Evolutionary conservation across 2,113 vertebrate species (phyloP).

Genomic region (Rhea pennata): DNA sequence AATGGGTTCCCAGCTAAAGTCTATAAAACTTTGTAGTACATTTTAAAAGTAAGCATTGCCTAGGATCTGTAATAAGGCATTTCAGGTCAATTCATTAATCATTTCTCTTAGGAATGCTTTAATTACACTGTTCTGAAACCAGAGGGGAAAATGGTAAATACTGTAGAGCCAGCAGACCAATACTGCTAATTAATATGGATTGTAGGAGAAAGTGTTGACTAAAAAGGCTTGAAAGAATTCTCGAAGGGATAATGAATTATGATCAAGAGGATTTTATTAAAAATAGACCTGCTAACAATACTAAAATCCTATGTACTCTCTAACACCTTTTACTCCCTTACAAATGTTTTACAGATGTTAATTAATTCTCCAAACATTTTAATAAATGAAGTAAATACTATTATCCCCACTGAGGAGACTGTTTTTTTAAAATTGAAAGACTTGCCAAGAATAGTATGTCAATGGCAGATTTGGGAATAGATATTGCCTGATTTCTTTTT

Average conservation of each 20-base stretch:
- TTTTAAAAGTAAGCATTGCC: slow-evolving; percentile 48
- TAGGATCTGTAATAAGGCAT: slow-evolving; percentile 48
- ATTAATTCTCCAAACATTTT: slow-evolving; percentile 15
- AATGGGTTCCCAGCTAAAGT: slow-evolving; percentile 10
- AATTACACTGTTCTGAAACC: slow-evolving; percentile 62
- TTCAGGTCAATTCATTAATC: slow-evolving; percentile 73
- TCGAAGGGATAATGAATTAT: slow-evolving; percentile 59
- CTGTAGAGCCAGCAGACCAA: slow-evolving; percentile 51
- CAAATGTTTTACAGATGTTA: slow-evolving; percentile 14
- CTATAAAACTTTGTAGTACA: slow-evolving; percentile 36
- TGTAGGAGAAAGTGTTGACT: slow-evolving; percentile 60
- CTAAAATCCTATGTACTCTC: not conserved
- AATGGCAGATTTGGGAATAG: not conserved
- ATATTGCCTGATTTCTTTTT: not conserved
- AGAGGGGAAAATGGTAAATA: slow-evolving; percentile 58
- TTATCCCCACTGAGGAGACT: not conserved
- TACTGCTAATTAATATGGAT: slow-evolving; percentile 70
- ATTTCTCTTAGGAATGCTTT: slow-evolving; percentile 67
- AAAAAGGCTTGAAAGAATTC: slow-evolving; percentile 65
- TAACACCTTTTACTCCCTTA: not conserved
- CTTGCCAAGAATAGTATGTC: not conserved
- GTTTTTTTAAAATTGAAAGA: not conserved
- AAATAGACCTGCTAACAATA: slow-evolving; percentile 60
- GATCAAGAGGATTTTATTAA: slow-evolving; percentile 64
- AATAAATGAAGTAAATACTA: not conserved